Evolutionary conservation across 1,140 invertebrate species (phyloP), one percentile per base, ranked within the genome.

Genomic region (Brachionus asplanchnoidis): DNA sequence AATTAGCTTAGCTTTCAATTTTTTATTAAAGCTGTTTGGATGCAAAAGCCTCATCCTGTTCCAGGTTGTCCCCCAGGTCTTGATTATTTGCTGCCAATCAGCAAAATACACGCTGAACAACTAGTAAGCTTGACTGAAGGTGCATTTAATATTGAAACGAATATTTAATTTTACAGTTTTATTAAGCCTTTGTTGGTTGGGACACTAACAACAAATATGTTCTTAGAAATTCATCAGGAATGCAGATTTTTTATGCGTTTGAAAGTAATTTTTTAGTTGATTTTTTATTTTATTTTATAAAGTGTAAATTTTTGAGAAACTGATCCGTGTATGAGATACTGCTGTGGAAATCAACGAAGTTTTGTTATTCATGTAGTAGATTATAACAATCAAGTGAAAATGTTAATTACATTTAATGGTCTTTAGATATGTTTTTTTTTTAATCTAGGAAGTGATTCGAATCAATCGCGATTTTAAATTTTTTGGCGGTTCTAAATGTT

Each of bases 81-180:
- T 91, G 95, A 96, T 92, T 97, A 95, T 92, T 93, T 97, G 90
- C 94, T 94, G 88, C 92, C 92, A 92, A 93, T 97, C 92, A 95
- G 97, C 89, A 93, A 95, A 86, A 90, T 97, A 60, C 91, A 96
- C 80, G 92, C 97, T 66, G 93, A 96, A 87, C 95, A 96, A 89
- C 94, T 95, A 90, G 92, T 95, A 7, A 95, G 96, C 88, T 86
- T 94, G 4, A 87, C 95, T 26, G 95, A 97, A 92, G 93, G 93
- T 94, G 17, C 0, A 53, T 14, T 23, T 56, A 50, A 80, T 11
- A 3, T 42, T 80, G 11, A 20, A 20, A 56, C 8, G 11, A 17
- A 32, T 56, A 7, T 5, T 14, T 65, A 40, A 40, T 42, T 36
- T 65, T 23, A 65, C 11, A 50, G 3, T 46, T 65, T 82, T 5